Evolutionary conservation across 2,113 vertebrate genomes (phyloP).

Genomic region (Eulemur macaco): DNA sequence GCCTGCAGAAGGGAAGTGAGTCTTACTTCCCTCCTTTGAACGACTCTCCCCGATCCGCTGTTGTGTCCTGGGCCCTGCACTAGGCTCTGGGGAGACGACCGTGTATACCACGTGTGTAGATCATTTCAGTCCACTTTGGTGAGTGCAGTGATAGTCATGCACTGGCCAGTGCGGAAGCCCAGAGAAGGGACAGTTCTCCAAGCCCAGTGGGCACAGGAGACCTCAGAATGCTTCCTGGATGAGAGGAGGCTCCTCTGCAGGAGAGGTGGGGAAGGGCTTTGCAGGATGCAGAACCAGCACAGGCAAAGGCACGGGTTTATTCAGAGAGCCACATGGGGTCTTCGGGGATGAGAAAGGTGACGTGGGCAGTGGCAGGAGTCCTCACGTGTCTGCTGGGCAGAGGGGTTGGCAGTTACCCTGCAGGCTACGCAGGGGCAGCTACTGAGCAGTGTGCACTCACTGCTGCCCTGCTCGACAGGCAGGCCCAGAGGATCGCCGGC

Average conservation of each 20-base stretch:
- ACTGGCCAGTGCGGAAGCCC: not conserved
- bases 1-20: not conserved
- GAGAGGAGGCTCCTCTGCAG: not conserved
- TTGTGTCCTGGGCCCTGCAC: not conserved
- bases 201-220: not conserved
- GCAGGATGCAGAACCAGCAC: not conserved
- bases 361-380: not conserved
- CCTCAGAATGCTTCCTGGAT: not conserved
- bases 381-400: not conserved
- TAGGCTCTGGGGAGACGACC: not conserved
- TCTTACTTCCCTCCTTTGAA: not conserved
- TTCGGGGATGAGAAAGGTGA: not conserved
- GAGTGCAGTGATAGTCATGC: not conserved
- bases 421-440: not conserved
- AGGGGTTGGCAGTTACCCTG: not conserved
- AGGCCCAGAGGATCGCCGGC: not conserved
- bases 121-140: not conserved
- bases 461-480: not conserved
- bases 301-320: not conserved
- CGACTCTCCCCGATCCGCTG: not conserved
- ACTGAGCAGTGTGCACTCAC: not conserved
- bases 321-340: not conserved
- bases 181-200: not conserved
- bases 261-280: not conserved
- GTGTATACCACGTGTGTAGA: not conserved